Evolutionary conservation across 2,797 vertebrate genomes (phyloP).

Genomic region (Stomatorhinus walkeri): DNA sequence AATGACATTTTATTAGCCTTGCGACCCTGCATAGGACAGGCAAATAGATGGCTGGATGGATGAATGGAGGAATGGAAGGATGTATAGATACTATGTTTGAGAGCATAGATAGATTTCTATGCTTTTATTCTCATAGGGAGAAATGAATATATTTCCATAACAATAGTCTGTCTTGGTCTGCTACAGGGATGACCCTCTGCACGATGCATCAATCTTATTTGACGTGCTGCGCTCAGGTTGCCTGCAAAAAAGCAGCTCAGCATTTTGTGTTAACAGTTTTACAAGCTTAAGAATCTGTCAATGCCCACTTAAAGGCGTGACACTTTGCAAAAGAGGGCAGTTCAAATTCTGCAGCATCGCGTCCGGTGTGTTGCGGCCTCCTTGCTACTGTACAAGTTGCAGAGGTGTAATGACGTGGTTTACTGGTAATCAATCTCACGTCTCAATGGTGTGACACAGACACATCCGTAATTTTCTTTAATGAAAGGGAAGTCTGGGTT

Average conservation of each 20-base stretch:
- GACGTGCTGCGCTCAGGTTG: neutral
- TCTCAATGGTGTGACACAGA: neutral
- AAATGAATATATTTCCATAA: slow-evolving; percentile 3
- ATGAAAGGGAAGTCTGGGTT: neutral
- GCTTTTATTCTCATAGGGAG: neutral
- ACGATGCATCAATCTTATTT: neutral
- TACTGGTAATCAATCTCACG: neutral
- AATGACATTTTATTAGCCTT: neutral
- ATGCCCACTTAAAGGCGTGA: neutral
- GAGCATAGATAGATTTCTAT: neutral
- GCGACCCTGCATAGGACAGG: neutral
- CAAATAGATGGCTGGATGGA: neutral
- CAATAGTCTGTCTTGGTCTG: neutral
- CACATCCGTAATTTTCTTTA: neutral
- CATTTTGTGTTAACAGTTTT: neutral
- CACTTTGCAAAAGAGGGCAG: neutral
- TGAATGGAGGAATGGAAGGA: neutral
- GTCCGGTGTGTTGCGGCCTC: neutral
- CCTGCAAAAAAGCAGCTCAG: neutral
- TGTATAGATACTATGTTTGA: neutral
- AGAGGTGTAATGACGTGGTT: neutral
- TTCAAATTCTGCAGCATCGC: neutral
- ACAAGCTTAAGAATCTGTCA: slow-evolving; percentile 1
- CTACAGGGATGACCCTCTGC: neutral
- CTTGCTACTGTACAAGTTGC: neutral